These are phyloP conservation scores for Notoglanidium macrostoma DNA, from an alignment of 2,797 vertebrate genomes.

Conservation along the genomic window DNA sequence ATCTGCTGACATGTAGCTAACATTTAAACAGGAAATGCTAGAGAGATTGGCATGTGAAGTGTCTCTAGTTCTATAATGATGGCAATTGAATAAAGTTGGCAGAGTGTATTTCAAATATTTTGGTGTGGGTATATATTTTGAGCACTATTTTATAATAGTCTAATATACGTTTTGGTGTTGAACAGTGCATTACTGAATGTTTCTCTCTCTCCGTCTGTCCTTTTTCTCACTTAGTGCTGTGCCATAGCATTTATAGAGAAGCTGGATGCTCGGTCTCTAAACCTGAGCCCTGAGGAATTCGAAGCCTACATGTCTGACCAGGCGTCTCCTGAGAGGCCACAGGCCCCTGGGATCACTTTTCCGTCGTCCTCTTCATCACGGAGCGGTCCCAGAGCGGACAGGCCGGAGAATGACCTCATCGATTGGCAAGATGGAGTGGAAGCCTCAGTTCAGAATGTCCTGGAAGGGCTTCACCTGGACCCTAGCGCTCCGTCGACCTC, in stretches of 20 bases:
- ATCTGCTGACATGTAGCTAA: neutral
- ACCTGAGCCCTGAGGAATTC: constrained; percentile 91
- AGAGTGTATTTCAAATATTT: neutral
- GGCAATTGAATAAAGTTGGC: neutral
- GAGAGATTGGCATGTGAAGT: neutral
- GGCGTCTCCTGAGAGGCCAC: constrained; percentile 78
- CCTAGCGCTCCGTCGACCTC: constrained; percentile 40
- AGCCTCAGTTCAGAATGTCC: constrained; percentile 85
- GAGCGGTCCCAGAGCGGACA: constrained; percentile 61
- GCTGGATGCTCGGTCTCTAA: constrained; percentile 91
- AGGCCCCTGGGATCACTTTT: constrained; percentile 66
- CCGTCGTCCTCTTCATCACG: constrained; percentile 69
- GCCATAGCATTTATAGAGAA: constrained; percentile 98
- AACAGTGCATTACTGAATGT: neutral
- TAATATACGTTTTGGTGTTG: neutral
- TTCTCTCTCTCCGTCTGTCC: neutral
- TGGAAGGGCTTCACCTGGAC: constrained; percentile 83
- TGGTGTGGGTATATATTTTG: neutral
- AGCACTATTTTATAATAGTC: neutral
- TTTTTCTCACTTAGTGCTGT: constrained; percentile 81
- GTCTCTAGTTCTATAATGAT: neutral
- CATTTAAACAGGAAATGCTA: neutral
- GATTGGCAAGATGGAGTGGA: constrained; percentile 92
- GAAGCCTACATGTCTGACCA: constrained; percentile 93
- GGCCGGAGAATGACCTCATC: constrained; percentile 91